Base-by-base conservation (phyloP, 1,140 invertebrate genomes). In the Asbolus verrucosus region DNA sequence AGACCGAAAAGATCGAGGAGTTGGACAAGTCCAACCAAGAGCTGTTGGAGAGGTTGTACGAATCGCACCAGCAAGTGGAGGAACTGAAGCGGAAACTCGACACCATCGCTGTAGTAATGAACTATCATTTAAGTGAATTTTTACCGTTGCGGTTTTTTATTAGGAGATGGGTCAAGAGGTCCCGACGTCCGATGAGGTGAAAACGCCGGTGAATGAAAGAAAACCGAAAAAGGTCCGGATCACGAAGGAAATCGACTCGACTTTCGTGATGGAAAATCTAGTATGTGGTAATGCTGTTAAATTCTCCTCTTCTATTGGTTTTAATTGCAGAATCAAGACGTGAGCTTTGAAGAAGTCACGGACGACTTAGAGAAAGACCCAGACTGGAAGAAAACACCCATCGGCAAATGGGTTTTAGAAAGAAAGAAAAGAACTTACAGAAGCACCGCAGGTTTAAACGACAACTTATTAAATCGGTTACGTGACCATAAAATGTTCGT, bases 1-100 rank as follows among this genome's bases (percentile, higher is more conserved):
- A 80, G 80, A 30, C 65, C 73, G n/a, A 81, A 78, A 33, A 36
- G 15, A 19, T 75, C 1, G 70, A 75, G 24, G 70, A 54, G 6
- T 27, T 74, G 24, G 69, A 76, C 13, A 41, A 16, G 8, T 18
- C n/a, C 9, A 39, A 41, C 8, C 61, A 63, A 41, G 33, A 63
- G 2, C 21, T 63, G 6, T 33, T 63, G 36, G 14, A n/a, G 24
- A 38, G 24, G n/a, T 9, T 63, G 1, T 15, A 39, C 5, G 61
- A 63, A 21, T 19, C 33, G 9, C 61, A 63, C 21, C 33, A 71
- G 27, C 19, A 76, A 21, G 60, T 69, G n/a, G 70, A 73, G 27
- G 24, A 73, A 69, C 15, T 72, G 5, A 62, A 72, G 9, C 65
- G 71, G 39, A 62, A 71, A 67, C 46, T 71, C 8, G 69, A 76